Evolutionary conservation across 1,140 invertebrate species (phyloP).

Genomic region (Drosophila subpulchrella): DNA sequence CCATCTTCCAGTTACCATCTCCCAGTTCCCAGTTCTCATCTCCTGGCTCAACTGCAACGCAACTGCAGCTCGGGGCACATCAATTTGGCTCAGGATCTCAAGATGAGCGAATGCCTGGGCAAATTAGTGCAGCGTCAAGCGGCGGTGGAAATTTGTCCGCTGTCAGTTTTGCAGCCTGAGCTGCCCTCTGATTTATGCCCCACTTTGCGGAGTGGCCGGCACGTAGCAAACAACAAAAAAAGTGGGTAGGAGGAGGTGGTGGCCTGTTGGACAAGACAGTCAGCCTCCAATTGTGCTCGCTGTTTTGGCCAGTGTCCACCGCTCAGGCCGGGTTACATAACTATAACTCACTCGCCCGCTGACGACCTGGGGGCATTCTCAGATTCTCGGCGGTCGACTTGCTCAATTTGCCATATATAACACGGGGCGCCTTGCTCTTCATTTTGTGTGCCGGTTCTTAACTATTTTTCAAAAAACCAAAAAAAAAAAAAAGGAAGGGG

Average conservation of each 20-base stretch:
- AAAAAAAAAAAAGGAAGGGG: slow-evolving; percentile 6
- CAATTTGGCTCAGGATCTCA: slow-evolving; percentile 73
- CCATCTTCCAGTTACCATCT: not conserved
- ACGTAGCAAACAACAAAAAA: slow-evolving; percentile 65
- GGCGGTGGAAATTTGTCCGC: slow-evolving; percentile 76
- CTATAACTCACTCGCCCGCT: slow-evolving; percentile 72
- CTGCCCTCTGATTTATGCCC: slow-evolving; percentile 72
- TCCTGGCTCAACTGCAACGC: slow-evolving; percentile 20
- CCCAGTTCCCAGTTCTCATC: not conserved
- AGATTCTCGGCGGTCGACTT: slow-evolving; percentile 74
- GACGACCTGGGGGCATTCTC: slow-evolving; percentile 73
- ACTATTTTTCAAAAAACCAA: slow-evolving; percentile 78
- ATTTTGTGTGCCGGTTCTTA: slow-evolving; percentile 53
- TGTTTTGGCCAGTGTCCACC: slow-evolving; percentile 58
- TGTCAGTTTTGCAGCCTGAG: slow-evolving; percentile 73
- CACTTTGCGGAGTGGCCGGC: slow-evolving; percentile 54
- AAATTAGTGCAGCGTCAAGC: slow-evolving; percentile 79
- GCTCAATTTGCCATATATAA: slow-evolving; percentile 81
- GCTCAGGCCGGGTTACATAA: slow-evolving; percentile 69
- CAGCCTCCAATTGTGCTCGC: slow-evolving; percentile 58
- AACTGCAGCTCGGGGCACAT: slow-evolving; percentile 67
- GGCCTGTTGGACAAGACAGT: slow-evolving; percentile 8
- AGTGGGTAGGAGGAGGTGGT: not conserved
- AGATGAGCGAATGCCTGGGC: slow-evolving; percentile 79
- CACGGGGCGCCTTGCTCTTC: slow-evolving; percentile 42